phyloP scores from a whole-genome alignment of 2,113 vertebrate genomes.

The Strigops habroptila region DNA sequence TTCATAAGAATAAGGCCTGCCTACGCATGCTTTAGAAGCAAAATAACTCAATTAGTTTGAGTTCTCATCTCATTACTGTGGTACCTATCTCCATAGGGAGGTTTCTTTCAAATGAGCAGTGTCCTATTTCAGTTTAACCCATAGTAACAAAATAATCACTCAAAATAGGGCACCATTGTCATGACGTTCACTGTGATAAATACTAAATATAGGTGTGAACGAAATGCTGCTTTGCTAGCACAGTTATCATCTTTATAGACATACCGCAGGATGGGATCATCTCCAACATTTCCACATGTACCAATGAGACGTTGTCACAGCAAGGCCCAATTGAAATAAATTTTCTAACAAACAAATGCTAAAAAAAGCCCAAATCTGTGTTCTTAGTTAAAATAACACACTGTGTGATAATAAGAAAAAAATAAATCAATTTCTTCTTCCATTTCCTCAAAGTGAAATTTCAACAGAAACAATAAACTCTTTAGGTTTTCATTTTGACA shows the following conservation, averaged over 20 bases:
- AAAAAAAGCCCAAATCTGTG: background rate
- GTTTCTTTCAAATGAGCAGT: background rate
- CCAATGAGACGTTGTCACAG: background rate
- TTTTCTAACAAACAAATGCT: background rate
- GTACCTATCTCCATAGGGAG: background rate
- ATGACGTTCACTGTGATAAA: background rate
- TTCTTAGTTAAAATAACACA: background rate
- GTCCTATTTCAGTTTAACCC: slow-evolving; percentile 32
- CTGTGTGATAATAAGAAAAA: background rate
- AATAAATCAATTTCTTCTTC: background rate
- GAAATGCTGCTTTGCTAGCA: background rate
- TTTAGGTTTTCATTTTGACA: background rate
- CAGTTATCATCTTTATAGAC: background rate
- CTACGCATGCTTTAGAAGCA: background rate
- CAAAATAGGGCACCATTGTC: background rate
- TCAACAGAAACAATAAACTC: background rate
- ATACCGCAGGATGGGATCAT: background rate
- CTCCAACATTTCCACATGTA: background rate
- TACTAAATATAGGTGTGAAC: background rate
- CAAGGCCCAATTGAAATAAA: background rate
- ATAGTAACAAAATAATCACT: slow-evolving; percentile 32
- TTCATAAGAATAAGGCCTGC: background rate
- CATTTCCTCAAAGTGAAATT: background rate
- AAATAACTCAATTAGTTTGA: background rate
- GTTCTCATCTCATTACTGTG: background rate